These are phyloP conservation scores for Myiozetetes cayanensis DNA, from an alignment of 2,113 vertebrate genomes.

Conservation along the genomic window DNA sequence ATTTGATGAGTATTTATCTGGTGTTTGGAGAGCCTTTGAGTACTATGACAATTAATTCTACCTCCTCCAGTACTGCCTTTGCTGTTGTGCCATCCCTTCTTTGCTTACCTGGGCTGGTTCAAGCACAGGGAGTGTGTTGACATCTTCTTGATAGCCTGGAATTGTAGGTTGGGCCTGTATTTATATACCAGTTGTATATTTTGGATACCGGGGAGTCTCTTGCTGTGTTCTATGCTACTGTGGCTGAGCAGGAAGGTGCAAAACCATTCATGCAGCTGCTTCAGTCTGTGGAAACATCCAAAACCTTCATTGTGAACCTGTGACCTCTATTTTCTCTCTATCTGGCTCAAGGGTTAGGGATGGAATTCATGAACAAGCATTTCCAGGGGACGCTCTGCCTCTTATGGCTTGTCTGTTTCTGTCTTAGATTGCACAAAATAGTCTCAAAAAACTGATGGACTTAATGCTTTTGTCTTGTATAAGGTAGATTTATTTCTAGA, in stretches of 20 bases:
- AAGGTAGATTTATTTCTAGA: neutral
- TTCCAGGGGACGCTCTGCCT: neutral
- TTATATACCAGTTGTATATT: neutral
- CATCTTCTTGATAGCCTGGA: neutral
- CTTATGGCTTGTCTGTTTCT: neutral
- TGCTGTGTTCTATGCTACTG: accelerated
- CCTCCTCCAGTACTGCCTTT: neutral
- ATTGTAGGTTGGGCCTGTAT: neutral
- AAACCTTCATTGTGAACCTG: neutral
- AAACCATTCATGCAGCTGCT: neutral
- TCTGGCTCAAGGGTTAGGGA: too few relatives aligned
- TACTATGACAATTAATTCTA: neutral
- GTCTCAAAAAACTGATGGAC: neutral
- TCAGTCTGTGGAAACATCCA: neutral
- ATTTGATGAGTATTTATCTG: neutral
- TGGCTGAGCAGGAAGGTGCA: neutral
- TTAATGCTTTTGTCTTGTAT: neutral
- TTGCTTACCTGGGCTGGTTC: neutral
- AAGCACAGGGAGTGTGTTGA: neutral
- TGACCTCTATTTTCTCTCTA: neutral
- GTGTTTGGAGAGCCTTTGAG: neutral
- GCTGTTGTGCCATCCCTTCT: neutral
- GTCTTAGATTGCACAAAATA: neutral
- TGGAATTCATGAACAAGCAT: neutral
- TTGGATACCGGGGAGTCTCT: neutral